Conservation (phyloP, 2,797 vertebrate genomes). For the Poeciliopsis infans region DNA sequence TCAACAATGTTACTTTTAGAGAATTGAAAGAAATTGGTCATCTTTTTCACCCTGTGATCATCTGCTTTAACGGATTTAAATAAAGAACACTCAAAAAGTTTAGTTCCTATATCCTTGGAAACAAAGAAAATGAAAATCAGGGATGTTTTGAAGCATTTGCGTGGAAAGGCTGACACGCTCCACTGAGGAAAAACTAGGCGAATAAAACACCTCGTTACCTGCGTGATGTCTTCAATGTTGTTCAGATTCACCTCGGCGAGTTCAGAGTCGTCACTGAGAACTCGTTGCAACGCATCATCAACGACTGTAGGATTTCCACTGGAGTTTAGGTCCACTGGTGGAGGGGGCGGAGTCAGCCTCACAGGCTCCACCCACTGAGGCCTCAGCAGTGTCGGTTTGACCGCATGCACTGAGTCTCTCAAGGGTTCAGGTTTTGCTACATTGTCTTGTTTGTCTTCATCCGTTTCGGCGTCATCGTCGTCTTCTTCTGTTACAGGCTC, state of each 20-base stretch:
- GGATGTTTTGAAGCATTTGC: neutral
- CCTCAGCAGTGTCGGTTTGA: constrained; percentile 45
- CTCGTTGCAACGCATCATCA: constrained; percentile 89
- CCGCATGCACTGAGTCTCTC: constrained; percentile 14
- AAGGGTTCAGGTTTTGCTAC: constrained; percentile 42
- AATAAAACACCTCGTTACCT: constrained; percentile 62
- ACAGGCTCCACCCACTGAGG: constrained; percentile 70
- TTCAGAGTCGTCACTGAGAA: constrained; percentile 85
- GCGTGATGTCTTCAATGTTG: constrained; percentile 88
- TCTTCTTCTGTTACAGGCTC: constrained; percentile 54
- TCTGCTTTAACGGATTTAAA: neutral
- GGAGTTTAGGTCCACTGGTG: constrained; percentile 50
- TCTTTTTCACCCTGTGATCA: neutral
- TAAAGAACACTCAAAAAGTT: neutral
- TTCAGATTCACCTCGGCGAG: constrained; percentile 94
- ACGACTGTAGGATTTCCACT: constrained; percentile 91
- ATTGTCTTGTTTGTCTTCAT: constrained; percentile 43
- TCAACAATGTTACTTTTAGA: neutral
- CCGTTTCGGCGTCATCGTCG: constrained; percentile 45
- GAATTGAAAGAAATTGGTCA: neutral
- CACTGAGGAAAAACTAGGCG: neutral
- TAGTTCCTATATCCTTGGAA: neutral
- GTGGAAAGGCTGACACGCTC: neutral
- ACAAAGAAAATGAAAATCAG: neutral
- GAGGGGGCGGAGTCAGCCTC: constrained; percentile 71